These are phyloP conservation scores for Cyanoliseus patagonus DNA, from an alignment of 2,113 vertebrate genomes.

Conservation along the genomic window DNA sequence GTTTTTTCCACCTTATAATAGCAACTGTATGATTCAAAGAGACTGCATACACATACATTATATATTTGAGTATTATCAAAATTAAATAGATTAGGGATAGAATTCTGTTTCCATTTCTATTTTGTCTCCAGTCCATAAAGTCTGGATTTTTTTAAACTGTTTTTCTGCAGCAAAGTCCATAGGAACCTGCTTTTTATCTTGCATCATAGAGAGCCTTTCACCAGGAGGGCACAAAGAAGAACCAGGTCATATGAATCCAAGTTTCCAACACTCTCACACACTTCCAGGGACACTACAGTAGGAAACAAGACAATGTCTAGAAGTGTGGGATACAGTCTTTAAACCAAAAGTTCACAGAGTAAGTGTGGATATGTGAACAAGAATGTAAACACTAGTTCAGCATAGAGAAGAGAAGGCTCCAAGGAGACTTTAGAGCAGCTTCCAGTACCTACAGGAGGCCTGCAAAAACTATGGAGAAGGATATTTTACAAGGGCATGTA, in stretches of 20 bases:
- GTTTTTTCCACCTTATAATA: not conserved
- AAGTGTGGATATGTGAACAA: accelerated
- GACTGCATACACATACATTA: not conserved
- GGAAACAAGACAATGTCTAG: not conserved
- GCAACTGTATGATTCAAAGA: not conserved
- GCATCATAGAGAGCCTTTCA: not conserved
- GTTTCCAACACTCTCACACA: not conserved
- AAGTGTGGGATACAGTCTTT: not conserved
- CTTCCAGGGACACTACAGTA: not conserved
- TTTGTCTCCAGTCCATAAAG: not conserved
- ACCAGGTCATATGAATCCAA: not conserved
- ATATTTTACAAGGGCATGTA: not conserved
- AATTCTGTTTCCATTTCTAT: not conserved
- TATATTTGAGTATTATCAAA: not conserved
- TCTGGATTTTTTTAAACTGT: not conserved
- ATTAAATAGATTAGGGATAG: not conserved
- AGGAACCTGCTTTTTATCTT: not conserved
- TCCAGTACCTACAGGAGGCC: not conserved
- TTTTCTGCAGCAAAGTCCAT: not conserved
- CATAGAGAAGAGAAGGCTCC: not conserved
- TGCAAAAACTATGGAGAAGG: not conserved
- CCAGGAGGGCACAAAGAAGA: not conserved
- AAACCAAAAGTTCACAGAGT: not conserved
- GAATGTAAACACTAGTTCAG: not conserved
- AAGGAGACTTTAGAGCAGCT: not conserved